Conservation (phyloP, 2,113 vertebrate species). For the Fregata magnificens region DNA sequence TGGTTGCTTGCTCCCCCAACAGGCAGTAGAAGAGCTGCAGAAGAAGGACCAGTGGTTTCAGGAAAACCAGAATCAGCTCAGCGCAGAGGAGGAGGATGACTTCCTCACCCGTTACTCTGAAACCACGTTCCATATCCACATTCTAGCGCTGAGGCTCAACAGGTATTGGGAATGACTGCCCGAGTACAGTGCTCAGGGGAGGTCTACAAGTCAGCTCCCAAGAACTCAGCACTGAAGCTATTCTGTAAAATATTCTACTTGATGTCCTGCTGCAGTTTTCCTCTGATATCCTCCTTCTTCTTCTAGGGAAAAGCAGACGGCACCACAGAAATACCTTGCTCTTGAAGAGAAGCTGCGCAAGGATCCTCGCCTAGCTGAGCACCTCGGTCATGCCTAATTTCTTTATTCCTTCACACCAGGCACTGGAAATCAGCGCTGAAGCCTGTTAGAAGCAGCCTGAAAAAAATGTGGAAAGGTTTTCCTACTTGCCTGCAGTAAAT, state of each 20-base stretch:
- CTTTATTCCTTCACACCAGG: not conserved
- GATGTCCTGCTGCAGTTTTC: not conserved
- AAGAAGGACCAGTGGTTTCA: conserved; percentile 78
- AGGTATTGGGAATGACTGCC: conserved; percentile 42
- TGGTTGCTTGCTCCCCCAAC: not conserved
- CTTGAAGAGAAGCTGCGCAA: conserved; percentile 73
- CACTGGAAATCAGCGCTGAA: not conserved
- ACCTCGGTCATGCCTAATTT: not conserved
- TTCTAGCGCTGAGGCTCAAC: conserved; percentile 68
- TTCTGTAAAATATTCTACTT: not conserved
- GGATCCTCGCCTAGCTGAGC: conserved; percentile 61
- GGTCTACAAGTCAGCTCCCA: not conserved
- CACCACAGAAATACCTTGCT: conserved; percentile 65
- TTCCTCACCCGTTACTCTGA: conserved; percentile 73
- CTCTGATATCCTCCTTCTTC: not conserved
- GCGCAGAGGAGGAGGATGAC: conserved; percentile 38
- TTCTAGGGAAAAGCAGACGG: conserved; percentile 73
- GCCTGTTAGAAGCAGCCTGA: not conserved
- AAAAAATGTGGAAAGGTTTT: not conserved
- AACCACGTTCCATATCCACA: conserved; percentile 72
- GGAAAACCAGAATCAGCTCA: conserved; percentile 70
- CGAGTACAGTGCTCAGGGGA: not conserved
- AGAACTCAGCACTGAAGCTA: not conserved
- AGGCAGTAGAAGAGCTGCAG: conserved; percentile 80
- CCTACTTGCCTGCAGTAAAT: not conserved